These are phyloP conservation scores for Pseudomyrmex dendroicus DNA, from an alignment of 1,140 invertebrate species.

Conservation along the genomic window DNA sequence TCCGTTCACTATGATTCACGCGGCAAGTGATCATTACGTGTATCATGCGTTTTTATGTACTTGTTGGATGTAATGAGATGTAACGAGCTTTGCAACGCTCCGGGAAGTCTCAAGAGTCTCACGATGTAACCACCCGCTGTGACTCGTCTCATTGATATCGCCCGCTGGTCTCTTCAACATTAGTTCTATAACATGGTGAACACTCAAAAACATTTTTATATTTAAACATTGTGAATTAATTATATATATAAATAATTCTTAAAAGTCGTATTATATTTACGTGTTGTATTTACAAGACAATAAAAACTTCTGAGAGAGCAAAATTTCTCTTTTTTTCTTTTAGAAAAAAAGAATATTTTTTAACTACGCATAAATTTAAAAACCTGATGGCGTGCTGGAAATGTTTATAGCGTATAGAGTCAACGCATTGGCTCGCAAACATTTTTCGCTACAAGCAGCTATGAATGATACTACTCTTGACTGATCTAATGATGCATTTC, in stretches of 20 bases:
- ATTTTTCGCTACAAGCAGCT: not conserved
- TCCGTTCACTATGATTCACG: conserved; percentile 24
- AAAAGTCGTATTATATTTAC: no score
- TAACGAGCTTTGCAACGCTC: conserved; percentile 65
- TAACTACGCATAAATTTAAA: conserved; percentile 8
- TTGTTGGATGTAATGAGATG: conserved; percentile 51
- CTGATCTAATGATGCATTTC: conserved; percentile 29
- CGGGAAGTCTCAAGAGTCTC: conserved; percentile 63
- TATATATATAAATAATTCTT: conserved; percentile 33
- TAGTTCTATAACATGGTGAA: conserved; percentile 4
- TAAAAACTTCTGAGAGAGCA: not conserved
- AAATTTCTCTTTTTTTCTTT: not conserved
- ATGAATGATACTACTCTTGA: conserved; percentile 7
- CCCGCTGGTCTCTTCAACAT: conserved; percentile 8
- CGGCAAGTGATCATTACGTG: conserved; percentile 36
- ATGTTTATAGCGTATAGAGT: not conserved
- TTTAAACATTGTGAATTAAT: conserved; percentile 1
- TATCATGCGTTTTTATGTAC: conserved; percentile 62
- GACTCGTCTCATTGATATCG: conserved; percentile 47
- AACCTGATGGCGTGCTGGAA: no score
- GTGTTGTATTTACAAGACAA: no score
- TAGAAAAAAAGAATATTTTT: not conserved
- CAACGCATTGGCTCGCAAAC: not conserved
- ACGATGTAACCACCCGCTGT: conserved; percentile 68
- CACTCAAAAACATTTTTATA: not conserved